Conservation (phyloP, 2,888 invertebrate genomes). For the Pilophorus perplexus region DNA sequence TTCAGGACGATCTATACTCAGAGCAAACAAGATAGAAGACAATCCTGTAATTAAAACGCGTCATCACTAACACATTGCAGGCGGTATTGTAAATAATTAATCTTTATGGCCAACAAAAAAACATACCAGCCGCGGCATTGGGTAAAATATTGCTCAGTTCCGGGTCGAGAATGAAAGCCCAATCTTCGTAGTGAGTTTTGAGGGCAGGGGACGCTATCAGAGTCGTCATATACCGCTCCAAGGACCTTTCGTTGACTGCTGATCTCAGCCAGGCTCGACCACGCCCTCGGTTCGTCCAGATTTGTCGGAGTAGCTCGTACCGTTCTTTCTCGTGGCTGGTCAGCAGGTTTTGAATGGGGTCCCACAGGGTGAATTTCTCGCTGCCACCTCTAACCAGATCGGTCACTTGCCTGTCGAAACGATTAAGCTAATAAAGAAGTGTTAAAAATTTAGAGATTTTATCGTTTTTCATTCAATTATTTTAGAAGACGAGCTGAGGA, state of each 20-base stretch:
- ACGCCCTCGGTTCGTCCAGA: conserved; percentile 72
- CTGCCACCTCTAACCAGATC: conserved; percentile 60
- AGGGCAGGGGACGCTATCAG: conserved; percentile 64
- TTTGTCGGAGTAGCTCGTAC: conserved; percentile 66
- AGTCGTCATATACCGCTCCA: conserved; percentile 77
- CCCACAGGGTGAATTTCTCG: conserved; percentile 61
- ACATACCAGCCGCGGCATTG: conserved; percentile 77
- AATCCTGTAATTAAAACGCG: conserved; percentile 63
- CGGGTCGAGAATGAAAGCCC: conserved; percentile 77
- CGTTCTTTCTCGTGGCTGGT: conserved; percentile 86
- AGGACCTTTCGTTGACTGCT: conserved; percentile 83
- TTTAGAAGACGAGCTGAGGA: no score
- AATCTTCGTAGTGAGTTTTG: conserved; percentile 76
- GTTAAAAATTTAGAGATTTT: no score
- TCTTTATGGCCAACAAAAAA: not conserved
- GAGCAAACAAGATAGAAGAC: conserved; percentile 86
- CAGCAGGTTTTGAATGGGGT: conserved; percentile 71
- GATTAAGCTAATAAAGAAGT: no score
- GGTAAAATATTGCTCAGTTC: conserved; percentile 77
- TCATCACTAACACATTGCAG: not conserved
- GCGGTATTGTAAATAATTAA: not conserved
- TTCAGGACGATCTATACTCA: conserved; percentile 83
- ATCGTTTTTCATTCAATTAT: no score
- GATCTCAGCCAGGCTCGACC: conserved; percentile 87
- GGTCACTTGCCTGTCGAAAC: conserved; percentile 63